Base-by-base conservation (phyloP, 1,140 invertebrate genomes). In the Ruditapes philippinarum region DNA sequence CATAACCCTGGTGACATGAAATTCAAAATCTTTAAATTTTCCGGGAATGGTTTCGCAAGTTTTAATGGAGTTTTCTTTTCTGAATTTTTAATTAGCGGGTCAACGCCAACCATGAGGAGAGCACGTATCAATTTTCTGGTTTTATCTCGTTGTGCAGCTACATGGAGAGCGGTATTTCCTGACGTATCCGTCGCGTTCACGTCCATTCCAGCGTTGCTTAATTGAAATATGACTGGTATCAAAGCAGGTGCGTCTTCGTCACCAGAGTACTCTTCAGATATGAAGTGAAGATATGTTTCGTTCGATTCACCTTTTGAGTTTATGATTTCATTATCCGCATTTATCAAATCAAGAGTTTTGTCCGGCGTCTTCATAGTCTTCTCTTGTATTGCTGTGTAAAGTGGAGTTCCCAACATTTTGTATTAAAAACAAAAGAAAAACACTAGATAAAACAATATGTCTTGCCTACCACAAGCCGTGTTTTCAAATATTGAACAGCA, bases 151-250 rank as follows among this genome's bases (percentile, higher is more conserved):
- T 60, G 36, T 19, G 68, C 68, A 1, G 83, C 83, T 40, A 86
- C 19, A 38, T 86, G 83, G 17, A 86, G 83, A 38, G 83, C 83
- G 49, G 45, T 86, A 51, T 86, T 86, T 1, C 83, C 83, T 5
- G 76, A 70, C 3, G 2, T 11, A 42, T 86, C 83, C 2, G 36
- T n/a, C 2, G 83, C 42, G n/a, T 51, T 54, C 11, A 76, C 38
- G 36, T 86, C 83, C 17, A 76, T 57, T 38, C 83, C 83, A 19
- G 83, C 68, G 42, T 86, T 86, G 22, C 40, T 73, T 19, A 86
- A 54, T 33, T 86, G 83, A 28, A 76, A 86, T 51, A 86, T 70
- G 31, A 86, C 83, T 9, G 83, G 83, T 70, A 57, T 25, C 9
- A 86, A 22, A 4, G 42, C 42, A 5, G 70, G 40, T 14, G 65